Percentiles rank a stretch among this genome's conserved stretches.
These are phyloP conservation scores for Pterophyllum scalare DNA, from an alignment of 2,113 vertebrate species.

Conservation along the genomic window DNA sequence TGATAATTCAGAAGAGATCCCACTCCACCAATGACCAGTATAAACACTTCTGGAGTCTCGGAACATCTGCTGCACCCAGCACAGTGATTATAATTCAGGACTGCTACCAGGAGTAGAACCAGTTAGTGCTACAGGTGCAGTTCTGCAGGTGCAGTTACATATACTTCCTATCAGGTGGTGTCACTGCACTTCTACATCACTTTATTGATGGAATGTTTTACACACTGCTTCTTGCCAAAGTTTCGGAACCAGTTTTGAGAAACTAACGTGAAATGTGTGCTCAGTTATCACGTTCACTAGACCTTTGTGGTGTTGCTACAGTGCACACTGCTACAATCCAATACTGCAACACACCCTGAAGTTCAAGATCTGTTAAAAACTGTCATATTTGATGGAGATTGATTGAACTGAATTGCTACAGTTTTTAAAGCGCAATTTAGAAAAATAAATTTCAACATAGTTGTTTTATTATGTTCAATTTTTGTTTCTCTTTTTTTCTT, in stretches of 20 bases:
- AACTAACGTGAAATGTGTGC: too few species aligned
- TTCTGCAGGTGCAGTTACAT: slow-evolving; percentile 3
- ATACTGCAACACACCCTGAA: neutral
- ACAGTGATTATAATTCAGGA: slow-evolving; percentile 12
- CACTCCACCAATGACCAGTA: neutral
- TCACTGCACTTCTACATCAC: too few species aligned
- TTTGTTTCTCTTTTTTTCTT: neutral
- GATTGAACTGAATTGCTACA: neutral
- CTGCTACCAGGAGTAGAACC: neutral
- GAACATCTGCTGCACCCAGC: slow-evolving; percentile 2
- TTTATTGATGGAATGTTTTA: too few species aligned
- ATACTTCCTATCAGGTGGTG: too few species aligned
- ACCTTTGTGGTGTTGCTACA: neutral
- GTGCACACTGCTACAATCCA: neutral
- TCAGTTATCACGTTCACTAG: too few species aligned
- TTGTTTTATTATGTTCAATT: neutral
- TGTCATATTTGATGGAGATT: neutral
- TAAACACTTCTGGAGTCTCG: neutral
- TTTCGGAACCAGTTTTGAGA: too few species aligned
- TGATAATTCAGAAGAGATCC: slow-evolving; percentile 9
- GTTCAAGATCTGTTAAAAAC: neutral
- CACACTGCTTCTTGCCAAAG: too few species aligned
- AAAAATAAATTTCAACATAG: neutral
- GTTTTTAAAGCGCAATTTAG: neutral
- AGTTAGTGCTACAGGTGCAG: slow-evolving; percentile 9